phyloP scores from a whole-genome alignment of 1,140 invertebrate genomes.

The Cryptotermes secundus region DNA sequence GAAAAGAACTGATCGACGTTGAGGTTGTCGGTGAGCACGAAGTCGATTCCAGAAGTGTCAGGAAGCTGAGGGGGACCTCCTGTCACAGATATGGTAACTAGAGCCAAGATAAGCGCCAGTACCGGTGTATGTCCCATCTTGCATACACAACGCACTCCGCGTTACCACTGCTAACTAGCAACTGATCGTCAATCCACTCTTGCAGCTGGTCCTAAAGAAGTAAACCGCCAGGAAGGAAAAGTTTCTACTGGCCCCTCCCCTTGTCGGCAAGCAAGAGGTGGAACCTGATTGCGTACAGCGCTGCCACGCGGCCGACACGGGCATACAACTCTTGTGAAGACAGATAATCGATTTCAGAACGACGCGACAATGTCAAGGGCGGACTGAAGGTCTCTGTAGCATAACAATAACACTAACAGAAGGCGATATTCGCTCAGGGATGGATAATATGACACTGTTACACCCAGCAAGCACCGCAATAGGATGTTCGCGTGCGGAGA shows the following conservation, averaged over 20 bases:
- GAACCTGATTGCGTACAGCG: neutral
- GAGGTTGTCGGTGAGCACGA: slow-evolving; percentile 50
- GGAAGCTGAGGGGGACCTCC: slow-evolving; percentile 44
- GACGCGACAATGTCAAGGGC: slow-evolving; percentile 2
- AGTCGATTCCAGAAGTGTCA: slow-evolving; percentile 53
- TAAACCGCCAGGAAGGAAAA: neutral
- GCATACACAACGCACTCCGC: neutral
- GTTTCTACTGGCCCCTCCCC: neutral
- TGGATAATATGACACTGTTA: too few species aligned
- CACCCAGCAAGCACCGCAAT: too few species aligned
- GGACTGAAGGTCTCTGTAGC: neutral
- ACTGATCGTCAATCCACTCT: neutral
- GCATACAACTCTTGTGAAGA: neutral
- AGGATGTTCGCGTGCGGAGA: too few species aligned
- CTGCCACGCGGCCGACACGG: slow-evolving; percentile 9
- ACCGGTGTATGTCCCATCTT: neutral
- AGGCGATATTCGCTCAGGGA: too few species aligned
- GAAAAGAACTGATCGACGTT: slow-evolving; percentile 55
- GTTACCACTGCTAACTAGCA: neutral
- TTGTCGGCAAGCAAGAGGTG: neutral
- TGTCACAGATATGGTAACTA: slow-evolving; percentile 28
- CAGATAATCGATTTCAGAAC: slow-evolving; percentile 22
- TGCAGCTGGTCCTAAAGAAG: neutral
- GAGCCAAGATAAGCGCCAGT: neutral
- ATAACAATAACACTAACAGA: neutral